Evolutionary conservation across 2,113 vertebrate species (phyloP).

Genomic region (Dasyornis broadbenti): DNA sequence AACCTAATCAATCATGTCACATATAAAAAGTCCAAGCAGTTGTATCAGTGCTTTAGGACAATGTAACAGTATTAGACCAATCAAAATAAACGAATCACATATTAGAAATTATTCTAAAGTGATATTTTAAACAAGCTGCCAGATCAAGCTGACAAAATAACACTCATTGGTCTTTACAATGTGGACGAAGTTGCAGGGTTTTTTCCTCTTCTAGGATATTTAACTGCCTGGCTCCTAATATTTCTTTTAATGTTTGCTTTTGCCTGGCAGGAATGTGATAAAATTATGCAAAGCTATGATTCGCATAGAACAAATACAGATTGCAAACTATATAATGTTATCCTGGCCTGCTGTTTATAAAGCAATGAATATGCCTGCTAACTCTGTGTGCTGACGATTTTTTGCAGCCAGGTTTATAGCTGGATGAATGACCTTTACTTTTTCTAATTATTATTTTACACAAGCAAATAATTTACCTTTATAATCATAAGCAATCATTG

Average conservation of each 20-base stretch:
- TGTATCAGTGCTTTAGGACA: not conserved
- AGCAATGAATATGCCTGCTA: constrained; percentile 48
- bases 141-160: not conserved
- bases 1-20: constrained; percentile 37
- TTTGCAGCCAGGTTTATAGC: constrained; percentile 26
- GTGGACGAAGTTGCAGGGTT: not conserved
- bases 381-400: constrained; percentile 32
- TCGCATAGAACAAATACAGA: constrained; percentile 61
- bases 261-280: constrained; percentile 56
- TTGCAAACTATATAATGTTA: constrained; percentile 63
- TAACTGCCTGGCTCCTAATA: constrained; percentile 48
- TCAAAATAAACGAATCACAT: constrained; percentile 7
- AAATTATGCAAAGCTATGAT: constrained; percentile 68
- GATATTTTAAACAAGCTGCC: not conserved
- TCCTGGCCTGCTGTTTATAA: constrained; percentile 53
- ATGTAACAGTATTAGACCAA: not conserved
- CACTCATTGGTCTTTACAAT: not conserved
- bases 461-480: constrained; percentile 49
- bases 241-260: constrained; percentile 64
- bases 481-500: constrained; percentile 16
- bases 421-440: constrained; percentile 35
- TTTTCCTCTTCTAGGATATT: constrained; percentile 32
- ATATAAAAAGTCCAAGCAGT: not conserved
- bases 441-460: constrained; percentile 56
- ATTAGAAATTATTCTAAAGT: constrained; percentile 37